Evolutionary conservation across 2,797 vertebrate species (phyloP).

Genomic region (Phaenicophaeus curvirostris): DNA sequence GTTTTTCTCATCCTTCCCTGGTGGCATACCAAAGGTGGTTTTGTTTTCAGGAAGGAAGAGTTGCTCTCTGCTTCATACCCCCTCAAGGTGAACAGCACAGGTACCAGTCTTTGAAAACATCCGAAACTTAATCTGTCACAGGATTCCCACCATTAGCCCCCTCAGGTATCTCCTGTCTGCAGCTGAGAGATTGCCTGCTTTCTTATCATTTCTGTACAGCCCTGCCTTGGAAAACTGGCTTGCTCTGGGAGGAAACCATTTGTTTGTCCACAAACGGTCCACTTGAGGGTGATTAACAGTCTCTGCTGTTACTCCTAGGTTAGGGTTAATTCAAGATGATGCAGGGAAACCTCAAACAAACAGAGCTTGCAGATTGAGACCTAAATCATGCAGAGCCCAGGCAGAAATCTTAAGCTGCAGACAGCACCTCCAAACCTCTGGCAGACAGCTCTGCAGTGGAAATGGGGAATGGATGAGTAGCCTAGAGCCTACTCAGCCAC

Average conservation of each 20-base stretch:
- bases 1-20: not conserved
- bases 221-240: not conserved
- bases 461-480: not conserved
- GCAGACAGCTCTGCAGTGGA: not conserved
- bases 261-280: not conserved
- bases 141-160: not conserved
- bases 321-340: not conserved
- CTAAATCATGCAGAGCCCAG: not conserved
- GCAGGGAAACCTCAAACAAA: not conserved
- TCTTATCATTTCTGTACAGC: slow-evolving; percentile 1
- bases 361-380: not conserved
- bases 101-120: not conserved
- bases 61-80: not conserved
- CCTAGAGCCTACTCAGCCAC: not conserved
- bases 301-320: not conserved
- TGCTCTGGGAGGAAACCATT: not conserved
- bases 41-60: not conserved
- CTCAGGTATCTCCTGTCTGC: not conserved
- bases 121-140: slow-evolving; percentile 6
- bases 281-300: slow-evolving; percentile 3
- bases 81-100: not conserved
- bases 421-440: not conserved
- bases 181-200: slow-evolving; percentile 6
- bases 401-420: not conserved
- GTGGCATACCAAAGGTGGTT: not conserved